These are phyloP conservation scores for Anableps anableps DNA, from an alignment of 2,797 vertebrate genomes.

Conservation along the genomic window DNA sequence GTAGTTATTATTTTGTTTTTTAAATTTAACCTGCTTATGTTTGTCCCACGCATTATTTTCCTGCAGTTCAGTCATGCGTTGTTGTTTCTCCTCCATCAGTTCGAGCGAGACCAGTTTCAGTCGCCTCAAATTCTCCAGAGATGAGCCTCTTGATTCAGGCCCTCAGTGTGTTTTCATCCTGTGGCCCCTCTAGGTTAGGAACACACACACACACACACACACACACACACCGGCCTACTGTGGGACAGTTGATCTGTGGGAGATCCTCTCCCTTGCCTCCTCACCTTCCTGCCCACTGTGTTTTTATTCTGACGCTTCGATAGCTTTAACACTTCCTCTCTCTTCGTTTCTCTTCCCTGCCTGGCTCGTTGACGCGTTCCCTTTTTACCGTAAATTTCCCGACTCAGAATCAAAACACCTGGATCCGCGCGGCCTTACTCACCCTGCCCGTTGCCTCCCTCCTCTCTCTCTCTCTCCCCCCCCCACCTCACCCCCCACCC, in stretches of 20 bases:
- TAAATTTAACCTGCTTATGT: neutral
- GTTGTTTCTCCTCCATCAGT: constrained; percentile 6
- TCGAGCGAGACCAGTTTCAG: constrained; percentile 46
- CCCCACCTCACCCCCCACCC: neutral
- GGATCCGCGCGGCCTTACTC: constrained; percentile 63
- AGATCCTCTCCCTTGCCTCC: constrained; percentile 15
- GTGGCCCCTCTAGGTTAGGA: constrained; percentile 48
- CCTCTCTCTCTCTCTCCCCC: neutral
- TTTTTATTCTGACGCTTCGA: constrained; percentile 70
- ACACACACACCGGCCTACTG: constrained; percentile 45
- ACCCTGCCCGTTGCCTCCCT: constrained; percentile 50
- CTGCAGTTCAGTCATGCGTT: constrained; percentile 23
- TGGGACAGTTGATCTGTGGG: constrained; percentile 48
- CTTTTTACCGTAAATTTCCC: constrained; percentile 49
- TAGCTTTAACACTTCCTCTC: constrained; percentile 78
- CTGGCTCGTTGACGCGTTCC: constrained; percentile 55
- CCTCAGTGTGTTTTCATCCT: constrained; percentile 46
- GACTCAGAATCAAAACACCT: constrained; percentile 27
- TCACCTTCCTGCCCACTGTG: constrained; percentile 41
- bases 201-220: constrained; percentile 15
- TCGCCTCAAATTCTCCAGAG: constrained; percentile 20
- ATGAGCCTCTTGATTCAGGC: constrained; percentile 44
- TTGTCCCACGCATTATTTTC: neutral
- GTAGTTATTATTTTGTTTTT: neutral
- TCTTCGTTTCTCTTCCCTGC: constrained; percentile 56